A percentile compares a stretch with the other conserved stretches of the same genome.
These are phyloP conservation scores for Cephus runcator DNA, from an alignment of 2,888 invertebrate species.

Conservation along the genomic window DNA sequence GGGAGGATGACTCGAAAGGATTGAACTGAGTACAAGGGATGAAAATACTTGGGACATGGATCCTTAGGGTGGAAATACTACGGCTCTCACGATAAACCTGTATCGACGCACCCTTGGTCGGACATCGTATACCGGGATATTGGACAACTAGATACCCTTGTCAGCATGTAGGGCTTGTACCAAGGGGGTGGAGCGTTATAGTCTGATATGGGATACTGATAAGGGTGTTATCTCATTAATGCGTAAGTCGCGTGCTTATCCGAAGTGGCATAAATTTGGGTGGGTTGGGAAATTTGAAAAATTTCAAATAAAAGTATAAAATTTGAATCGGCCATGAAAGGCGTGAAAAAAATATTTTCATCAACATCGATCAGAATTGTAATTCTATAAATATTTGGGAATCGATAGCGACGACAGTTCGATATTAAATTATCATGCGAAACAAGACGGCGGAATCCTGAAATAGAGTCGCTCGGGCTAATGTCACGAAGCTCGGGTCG, in stretches of 20 bases:
- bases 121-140: neutral
- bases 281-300: no score
- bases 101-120: neutral
- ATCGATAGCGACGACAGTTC: neutral
- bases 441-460: neutral
- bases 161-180: neutral
- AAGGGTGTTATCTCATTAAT: neutral
- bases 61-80: neutral
- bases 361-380: no score
- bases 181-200: neutral
- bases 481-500: neutral
- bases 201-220: neutral
- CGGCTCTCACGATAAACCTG: neutral
- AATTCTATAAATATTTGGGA: no score
- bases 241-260: neutral
- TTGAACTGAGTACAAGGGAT: neutral
- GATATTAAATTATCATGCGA: neutral
- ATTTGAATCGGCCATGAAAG: no score
- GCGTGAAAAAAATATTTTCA: no score
- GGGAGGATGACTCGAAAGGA: neutral
- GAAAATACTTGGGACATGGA: neutral
- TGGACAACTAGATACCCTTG: neutral
- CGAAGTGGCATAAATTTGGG: no score
- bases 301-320: no score
- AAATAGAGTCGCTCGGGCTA: neutral